phyloP scores from a whole-genome alignment of 1,140 invertebrate genomes.

The Zaprionus ghesquierei region DNA sequence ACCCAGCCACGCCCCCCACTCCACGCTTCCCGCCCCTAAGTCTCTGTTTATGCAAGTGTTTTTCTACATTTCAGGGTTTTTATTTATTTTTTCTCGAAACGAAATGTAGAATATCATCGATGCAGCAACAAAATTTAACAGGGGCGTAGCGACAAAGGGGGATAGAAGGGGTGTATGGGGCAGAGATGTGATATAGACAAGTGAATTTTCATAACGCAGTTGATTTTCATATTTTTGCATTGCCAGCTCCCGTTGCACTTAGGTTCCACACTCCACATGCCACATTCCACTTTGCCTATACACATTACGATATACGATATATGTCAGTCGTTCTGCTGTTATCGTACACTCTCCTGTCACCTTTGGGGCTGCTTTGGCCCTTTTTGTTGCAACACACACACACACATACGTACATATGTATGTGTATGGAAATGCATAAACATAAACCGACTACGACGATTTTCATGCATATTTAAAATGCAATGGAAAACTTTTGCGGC shows the following conservation, averaged over 20 bases:
- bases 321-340: neutral
- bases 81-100: neutral
- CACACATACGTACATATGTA: neutral
- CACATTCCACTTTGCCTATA: neutral
- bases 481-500: neutral
- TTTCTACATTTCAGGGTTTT: slow-evolving; percentile 22
- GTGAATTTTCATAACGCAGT: slow-evolving; percentile 47
- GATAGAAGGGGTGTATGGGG: neutral
- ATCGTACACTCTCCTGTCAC: neutral
- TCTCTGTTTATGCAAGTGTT: slow-evolving; percentile 15
- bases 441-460: neutral
- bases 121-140: slow-evolving; percentile 28
- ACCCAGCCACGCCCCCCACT: neutral
- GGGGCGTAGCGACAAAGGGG: neutral
- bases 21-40: neutral
- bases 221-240: slow-evolving; percentile 49
- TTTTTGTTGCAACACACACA: neutral
- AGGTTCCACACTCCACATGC: neutral
- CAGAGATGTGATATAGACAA: neutral
- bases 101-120: slow-evolving; percentile 34
- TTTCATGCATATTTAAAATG: neutral
- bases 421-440: neutral
- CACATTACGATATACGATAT: neutral
- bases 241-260: neutral
- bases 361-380: neutral